phyloP scores from a whole-genome alignment of 2,113 vertebrate species.

The Gallinago paraguaiae region DNA sequence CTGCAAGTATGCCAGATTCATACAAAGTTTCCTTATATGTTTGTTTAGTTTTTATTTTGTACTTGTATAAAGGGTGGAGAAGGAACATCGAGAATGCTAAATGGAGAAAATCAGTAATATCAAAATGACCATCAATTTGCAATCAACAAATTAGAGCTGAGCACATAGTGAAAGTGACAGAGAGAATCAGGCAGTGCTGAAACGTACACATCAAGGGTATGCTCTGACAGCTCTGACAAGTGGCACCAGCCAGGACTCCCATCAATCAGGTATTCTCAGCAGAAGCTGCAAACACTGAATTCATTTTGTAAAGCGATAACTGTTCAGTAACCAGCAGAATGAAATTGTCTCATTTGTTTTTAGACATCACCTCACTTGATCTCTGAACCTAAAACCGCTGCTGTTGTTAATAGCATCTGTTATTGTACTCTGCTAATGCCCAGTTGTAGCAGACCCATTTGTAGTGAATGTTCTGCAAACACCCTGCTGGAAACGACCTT shows the following conservation, averaged over 20 bases:
- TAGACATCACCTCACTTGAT: neutral
- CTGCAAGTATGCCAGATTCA: neutral
- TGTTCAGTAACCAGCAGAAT: neutral
- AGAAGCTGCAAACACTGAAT: neutral
- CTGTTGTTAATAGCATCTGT: neutral
- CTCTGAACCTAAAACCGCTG: conserved; percentile 8
- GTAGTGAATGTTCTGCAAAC: neutral
- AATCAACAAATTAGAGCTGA: neutral
- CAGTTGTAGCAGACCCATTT: neutral
- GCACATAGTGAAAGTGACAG: neutral
- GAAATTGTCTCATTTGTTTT: conserved; percentile 6
- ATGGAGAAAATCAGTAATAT: neutral
- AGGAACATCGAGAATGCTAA: neutral
- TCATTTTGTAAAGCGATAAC: neutral
- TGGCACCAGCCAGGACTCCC: neutral
- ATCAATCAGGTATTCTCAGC: neutral
- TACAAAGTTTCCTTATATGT: neutral
- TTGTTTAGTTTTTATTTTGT: neutral
- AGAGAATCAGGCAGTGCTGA: neutral
- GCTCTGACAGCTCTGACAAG: neutral
- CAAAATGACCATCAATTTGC: neutral
- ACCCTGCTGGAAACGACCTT: neutral
- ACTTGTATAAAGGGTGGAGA: neutral
- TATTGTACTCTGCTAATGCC: neutral
- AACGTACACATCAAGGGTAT: neutral